Base-by-base conservation (phyloP, 2,797 vertebrate species). In the Sebastes matsubarae region DNA sequence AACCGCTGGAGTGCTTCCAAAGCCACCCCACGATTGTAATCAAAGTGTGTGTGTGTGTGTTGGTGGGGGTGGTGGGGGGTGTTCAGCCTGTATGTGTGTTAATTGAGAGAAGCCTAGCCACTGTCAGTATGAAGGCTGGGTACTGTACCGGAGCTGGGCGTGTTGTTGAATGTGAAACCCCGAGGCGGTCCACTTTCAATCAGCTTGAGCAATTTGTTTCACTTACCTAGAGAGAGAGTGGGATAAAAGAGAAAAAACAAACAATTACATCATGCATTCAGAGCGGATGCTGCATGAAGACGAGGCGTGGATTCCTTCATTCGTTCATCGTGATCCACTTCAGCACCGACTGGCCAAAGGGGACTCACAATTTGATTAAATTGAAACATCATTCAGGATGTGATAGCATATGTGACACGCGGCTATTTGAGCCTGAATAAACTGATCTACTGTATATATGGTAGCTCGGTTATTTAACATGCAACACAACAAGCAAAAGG, bases 161-260 rank as follows among this genome's bases (percentile, higher is more conserved):
- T 70, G 75, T 50, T 80, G 87, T n/a, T 72, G 81, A 87, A 78
- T 68, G 83, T 16, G 54, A 67, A 52, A 83, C 71, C 81, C 76
- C 68, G 52, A 74, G 81, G 84, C 81, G 77, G 80, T 89, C 88
- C 84, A 80, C 85, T 82, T 83, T 91, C 85, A 92, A 81, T 89
- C 89, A 89, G 80, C 65, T 36, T 57, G 14, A 83, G 78, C 68
- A 80, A 88, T 90, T 89, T 83, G 83, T 86, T 89, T 91, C 88
- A 94, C 95, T 96, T 96, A 96, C 95, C 95, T 96, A 91, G 77
- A 88, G 76, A 89, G 68, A 89, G 68, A 71, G 50, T n/a, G 73
- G 34, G 25, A 85, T 65, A 86, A 27, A 75, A 65, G 63, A 85
- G 75, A 78, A 72, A 68, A 84, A 68, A 64, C 76, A 83, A 80